Conservation (phyloP, 2,113 vertebrate species). For the Patagioenas fasciata region DNA sequence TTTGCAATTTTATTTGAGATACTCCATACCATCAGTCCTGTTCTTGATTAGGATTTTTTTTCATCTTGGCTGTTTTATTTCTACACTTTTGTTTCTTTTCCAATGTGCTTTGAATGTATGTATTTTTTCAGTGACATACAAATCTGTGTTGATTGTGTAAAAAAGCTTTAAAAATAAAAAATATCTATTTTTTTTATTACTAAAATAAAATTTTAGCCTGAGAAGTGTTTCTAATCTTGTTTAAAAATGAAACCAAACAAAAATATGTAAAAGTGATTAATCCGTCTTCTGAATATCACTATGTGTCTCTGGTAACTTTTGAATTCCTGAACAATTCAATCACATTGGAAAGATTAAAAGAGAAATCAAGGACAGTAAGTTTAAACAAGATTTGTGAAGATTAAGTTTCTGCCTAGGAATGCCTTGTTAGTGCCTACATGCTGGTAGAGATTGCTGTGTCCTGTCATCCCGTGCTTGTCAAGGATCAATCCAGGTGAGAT, state of each 20-base stretch:
- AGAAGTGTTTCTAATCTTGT: neutral
- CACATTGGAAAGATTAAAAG: neutral
- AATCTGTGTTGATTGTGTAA: neutral
- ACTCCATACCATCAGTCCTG: neutral
- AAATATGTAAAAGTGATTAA: neutral
- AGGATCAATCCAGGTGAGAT: accelerated
- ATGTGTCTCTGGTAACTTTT: neutral
- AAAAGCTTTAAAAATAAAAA: neutral
- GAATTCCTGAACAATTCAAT: neutral
- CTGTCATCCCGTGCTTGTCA: neutral
- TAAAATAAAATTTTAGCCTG: neutral
- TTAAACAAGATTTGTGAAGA: neutral
- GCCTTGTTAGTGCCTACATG: accelerated
- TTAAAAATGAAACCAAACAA: neutral
- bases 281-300: neutral
- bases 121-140: neutral
- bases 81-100: neutral
- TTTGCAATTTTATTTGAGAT: neutral
- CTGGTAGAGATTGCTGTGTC: neutral
- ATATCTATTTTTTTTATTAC: neutral
- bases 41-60: neutral
- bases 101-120: neutral
- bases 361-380: neutral
- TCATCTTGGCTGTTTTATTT: neutral
- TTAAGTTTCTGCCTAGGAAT: accelerated